phyloP scores from a whole-genome alignment of 2,797 vertebrate species.

The Falco cherrug region DNA sequence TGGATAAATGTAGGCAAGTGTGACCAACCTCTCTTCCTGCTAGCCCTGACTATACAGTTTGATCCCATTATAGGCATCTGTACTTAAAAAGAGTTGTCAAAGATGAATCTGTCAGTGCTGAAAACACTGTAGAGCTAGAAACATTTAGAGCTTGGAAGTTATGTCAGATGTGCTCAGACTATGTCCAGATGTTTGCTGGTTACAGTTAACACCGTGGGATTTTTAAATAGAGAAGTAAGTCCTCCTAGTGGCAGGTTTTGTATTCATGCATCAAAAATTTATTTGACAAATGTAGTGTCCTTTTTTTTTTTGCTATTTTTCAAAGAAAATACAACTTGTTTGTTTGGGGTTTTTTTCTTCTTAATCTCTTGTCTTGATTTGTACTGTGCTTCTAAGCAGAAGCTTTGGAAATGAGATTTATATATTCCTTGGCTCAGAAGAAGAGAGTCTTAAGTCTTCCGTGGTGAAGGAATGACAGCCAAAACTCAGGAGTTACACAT shows the following conservation, averaged over 20 bases:
- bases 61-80: neutral
- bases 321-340: neutral
- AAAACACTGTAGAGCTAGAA: neutral
- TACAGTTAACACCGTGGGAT: neutral
- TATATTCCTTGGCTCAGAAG: neutral
- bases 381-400: neutral
- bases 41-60: neutral
- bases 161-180: neutral
- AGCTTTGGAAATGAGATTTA: neutral
- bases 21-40: neutral
- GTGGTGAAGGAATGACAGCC: neutral
- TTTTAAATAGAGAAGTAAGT: neutral
- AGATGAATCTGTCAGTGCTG: neutral
- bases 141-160: neutral
- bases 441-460: neutral
- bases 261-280: neutral
- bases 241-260: neutral
- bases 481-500: neutral
- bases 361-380: neutral
- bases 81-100: neutral
- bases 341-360: neutral
- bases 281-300: neutral
- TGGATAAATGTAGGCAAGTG: constrained; percentile 98
- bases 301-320: neutral
- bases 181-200: neutral